These are phyloP conservation scores for Gallinago solitaria DNA, from an alignment of 2,797 vertebrate genomes.

Conservation along the genomic window DNA sequence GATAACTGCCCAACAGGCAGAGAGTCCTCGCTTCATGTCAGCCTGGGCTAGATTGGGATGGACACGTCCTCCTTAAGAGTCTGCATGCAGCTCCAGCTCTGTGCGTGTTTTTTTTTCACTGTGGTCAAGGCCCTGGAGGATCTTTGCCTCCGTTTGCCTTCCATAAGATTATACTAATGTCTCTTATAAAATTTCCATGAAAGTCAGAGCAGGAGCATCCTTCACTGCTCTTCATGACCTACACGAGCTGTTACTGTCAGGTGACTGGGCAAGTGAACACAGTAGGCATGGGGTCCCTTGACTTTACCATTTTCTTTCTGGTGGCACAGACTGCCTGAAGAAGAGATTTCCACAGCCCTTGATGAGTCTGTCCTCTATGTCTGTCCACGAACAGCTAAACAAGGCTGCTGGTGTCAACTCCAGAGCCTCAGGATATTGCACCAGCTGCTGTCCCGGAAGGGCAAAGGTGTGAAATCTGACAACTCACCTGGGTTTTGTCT, in stretches of 20 bases:
- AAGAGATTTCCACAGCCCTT: background rate
- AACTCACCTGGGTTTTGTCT: background rate
- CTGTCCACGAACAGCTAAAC: background rate
- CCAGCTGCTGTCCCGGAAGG: background rate
- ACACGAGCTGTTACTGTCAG: rapidly evolving
- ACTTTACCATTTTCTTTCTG: background rate
- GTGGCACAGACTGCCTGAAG: background rate
- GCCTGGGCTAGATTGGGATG: background rate
- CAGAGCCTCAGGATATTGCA: background rate
- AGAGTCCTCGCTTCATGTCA: background rate
- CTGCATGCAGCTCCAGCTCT: background rate
- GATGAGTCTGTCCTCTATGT: background rate
- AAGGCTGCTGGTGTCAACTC: background rate
- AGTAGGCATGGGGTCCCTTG: background rate
- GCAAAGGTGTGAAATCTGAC: background rate
- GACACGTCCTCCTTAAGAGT: background rate
- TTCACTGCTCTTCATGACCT: background rate
- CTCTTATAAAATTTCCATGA: background rate
- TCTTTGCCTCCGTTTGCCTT: background rate
- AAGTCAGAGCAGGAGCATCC: background rate
- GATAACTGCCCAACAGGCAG: background rate
- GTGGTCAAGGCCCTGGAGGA: background rate
- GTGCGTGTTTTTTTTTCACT: background rate
- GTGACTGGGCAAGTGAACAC: rapidly evolving
- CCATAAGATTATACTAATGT: background rate